Evolutionary conservation across 2,888 invertebrate genomes (phyloP), one percentile per base, ranked within the genome.

Genomic region (Ypsolopha scabrella): DNA sequence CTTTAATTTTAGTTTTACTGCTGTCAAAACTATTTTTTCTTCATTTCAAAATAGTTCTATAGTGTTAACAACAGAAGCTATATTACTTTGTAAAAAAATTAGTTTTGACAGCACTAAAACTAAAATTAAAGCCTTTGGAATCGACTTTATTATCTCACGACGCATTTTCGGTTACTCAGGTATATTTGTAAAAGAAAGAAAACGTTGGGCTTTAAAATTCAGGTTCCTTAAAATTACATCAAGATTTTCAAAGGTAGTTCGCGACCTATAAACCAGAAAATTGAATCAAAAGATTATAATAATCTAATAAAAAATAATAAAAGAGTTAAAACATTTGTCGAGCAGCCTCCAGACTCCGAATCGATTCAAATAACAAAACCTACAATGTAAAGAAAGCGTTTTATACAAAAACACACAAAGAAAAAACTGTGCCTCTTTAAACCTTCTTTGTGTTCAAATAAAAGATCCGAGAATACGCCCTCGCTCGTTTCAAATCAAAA

Each of bases 361-460:
- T 47, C 37, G 24, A 49, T 33, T 33, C 49, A 14, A 13, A 13
- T 38, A 37, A 48, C 48, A 48, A 48, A 48, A 48, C 48, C 7
- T 48, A 46, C 48, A 48, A 36, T 37, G 33, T 33, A n/a, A 46
- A 24, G 24, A 24, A 34, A 35, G 9, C 11, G 35, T 10, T 34
- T 34, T 36, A 61, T 56, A 68, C 70, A 70, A 67, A 64, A 62
- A 54, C 60, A 58, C 60, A 65, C 68, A 68, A 66, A 53, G 57
- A 62, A 61, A 55, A 58, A 62, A 62, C 57, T 58, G 52, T 58
- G 52, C 59, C 55, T 58, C 57, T 52, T 58, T 54, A 54, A 55
- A 54, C 45, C 38, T 45, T 51, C 37, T 52, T 52, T 45, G 48
- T 44, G 51, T 47, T 47, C 48, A 51, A 53, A 53, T 53, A 50